Conservation (phyloP, 2,888 invertebrate species). For the Ceraclea dissimilis region DNA sequence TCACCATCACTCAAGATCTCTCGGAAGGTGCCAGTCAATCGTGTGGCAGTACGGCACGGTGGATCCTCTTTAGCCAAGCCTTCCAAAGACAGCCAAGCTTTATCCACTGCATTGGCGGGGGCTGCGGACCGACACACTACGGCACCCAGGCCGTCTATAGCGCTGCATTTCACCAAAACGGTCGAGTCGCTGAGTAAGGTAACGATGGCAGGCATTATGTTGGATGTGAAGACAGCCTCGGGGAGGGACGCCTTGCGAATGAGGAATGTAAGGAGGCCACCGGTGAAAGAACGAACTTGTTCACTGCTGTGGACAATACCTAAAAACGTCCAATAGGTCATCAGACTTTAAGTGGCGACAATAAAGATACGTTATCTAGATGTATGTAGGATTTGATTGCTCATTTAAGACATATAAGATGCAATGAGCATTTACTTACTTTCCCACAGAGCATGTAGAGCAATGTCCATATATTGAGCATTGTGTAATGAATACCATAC, state of each 20-base stretch:
- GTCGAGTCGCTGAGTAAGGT: constrained; percentile 63
- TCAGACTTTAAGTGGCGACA: not conserved
- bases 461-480: constrained; percentile 48
- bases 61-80: constrained; percentile 27
- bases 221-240: constrained; percentile 30
- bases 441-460: constrained; percentile 59
- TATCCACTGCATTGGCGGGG: constrained; percentile 13
- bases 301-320: constrained; percentile 59
- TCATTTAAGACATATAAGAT: no score
- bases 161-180: constrained; percentile 30
- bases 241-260: constrained; percentile 28
- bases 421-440: constrained; percentile 36
- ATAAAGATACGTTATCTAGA: no score
- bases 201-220: constrained; percentile 61
- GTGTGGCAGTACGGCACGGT: constrained; percentile 9
- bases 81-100: constrained; percentile 31
- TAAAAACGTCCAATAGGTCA: constrained; percentile 23
- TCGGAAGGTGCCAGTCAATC: constrained; percentile 12
- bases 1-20: constrained; percentile 9
- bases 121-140: constrained; percentile 13
- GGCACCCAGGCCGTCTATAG: constrained; percentile 21
- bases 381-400: no score
- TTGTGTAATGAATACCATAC: constrained; percentile 43
- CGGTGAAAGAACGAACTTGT: constrained; percentile 52
- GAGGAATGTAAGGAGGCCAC: constrained; percentile 50